Percentiles rank a stretch among this genome's conserved stretches.
phyloP scores from a whole-genome alignment of 2,888 invertebrate species.

The Cordylochernes scorpioides region DNA sequence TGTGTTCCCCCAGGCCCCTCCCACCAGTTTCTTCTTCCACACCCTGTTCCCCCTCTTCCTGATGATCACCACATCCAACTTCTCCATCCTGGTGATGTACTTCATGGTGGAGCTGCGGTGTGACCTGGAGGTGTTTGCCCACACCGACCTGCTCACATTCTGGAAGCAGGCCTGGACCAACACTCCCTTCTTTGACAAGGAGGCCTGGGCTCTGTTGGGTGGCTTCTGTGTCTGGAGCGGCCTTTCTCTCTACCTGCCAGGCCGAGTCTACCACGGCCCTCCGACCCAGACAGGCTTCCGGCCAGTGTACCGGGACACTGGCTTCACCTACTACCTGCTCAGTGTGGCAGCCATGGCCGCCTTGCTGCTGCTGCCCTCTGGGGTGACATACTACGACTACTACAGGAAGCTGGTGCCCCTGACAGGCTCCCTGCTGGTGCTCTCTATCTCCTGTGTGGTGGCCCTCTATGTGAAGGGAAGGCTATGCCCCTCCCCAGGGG shows the following conservation, averaged over 20 bases:
- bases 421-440: constrained; percentile 3
- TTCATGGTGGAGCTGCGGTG: constrained; percentile 17
- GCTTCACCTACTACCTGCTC: constrained; percentile 19
- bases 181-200: constrained; percentile 3
- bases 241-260: constrained; percentile 23
- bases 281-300: constrained; percentile 25
- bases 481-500: constrained; percentile 19
- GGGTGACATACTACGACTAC: constrained; percentile 5
- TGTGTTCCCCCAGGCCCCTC: no score
- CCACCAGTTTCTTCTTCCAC: constrained; percentile 13
- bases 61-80: constrained; percentile 17
- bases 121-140: constrained; percentile 12
- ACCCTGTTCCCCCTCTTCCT: constrained; percentile 17
- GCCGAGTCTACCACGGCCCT: constrained; percentile 25
- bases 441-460: constrained; percentile 8
- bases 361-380: constrained; percentile 3
- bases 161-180: constrained; percentile 3
- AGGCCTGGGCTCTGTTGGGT: constrained; percentile 14
- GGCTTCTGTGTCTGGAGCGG: constrained; percentile 21
- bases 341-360: constrained; percentile 3
- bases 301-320: constrained; percentile 27
- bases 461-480: constrained; percentile 15
- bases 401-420: constrained; percentile 7
- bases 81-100: constrained; percentile 18
- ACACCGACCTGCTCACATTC: not conserved